Evolutionary conservation across 2,113 vertebrate species (phyloP).

Genomic region (Vombatus ursinus): DNA sequence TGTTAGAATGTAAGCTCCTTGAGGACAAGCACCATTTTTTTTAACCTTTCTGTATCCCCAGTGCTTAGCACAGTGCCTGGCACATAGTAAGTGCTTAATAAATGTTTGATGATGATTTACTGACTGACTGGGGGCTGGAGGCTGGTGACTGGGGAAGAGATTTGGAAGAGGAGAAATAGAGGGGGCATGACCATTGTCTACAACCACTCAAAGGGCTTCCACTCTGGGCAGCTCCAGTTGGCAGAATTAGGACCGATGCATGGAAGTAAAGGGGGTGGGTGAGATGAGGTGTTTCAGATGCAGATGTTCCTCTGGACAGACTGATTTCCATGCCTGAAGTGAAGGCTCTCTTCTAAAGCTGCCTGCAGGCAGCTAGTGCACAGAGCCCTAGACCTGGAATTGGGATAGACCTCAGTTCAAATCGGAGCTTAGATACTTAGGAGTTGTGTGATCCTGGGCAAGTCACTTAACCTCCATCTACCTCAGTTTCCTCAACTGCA

Average conservation of each 20-base stretch:
- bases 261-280: neutral
- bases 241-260: neutral
- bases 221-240: neutral
- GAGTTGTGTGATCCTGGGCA: neutral
- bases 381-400: neutral
- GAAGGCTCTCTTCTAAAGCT: neutral
- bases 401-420: neutral
- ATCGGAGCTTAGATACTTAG: neutral
- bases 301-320: neutral
- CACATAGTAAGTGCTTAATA: neutral
- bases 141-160: neutral
- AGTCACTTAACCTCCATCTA: neutral
- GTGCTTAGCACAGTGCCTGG: neutral
- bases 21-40: neutral
- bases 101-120: neutral
- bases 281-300: neutral
- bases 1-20: too few species aligned
- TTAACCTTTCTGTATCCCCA: neutral
- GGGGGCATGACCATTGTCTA: neutral
- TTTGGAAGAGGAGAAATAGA: neutral
- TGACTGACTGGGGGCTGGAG: neutral
- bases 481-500: neutral
- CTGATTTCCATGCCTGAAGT: neutral
- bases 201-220: neutral
- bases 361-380: neutral